Base-by-base conservation (phyloP, 2,888 invertebrate species). In the Dugesia japonica region DNA sequence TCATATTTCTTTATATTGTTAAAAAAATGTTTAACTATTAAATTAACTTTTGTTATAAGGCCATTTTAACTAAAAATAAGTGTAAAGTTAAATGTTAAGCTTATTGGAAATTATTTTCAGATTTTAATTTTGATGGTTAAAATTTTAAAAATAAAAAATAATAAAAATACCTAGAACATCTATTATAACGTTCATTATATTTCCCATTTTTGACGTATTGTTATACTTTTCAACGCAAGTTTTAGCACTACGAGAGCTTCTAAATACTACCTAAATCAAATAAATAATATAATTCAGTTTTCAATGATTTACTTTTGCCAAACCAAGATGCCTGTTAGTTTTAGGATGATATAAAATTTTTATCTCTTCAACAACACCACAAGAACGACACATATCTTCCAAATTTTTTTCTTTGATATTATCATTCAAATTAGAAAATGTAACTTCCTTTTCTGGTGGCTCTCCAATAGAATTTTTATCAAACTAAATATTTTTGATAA, bases 171-270 rank as follows among this genome's bases (percentile, higher is more conserved):
- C 56, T n/a, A 56, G 56, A 42, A 93, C 89, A 86, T 98, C 97
- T 77, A 92, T 88, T 84, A 92, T 91, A 71, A 94, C 95, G 81
- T 89, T 89, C 80, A 94, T 87, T 42, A 90, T 89, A 87, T 93
- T 92, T 76, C 97, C 97, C 97, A 97, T 97, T 9, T 97, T 93
- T 75, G 94, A 92, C 79, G 91, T 92, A 79, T 91, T 90, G 85
- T 95, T 90, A 81, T 94, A 89, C 85, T 92, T 92, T 80, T 92
- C 92, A 71, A 94, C 89, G 86, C 94, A 97, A 23, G 88, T 86
- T 82, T 89, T 89, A 0, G 95, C 91, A 81, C 89, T 88, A 84
- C 90, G 89, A 0, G 90, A 89, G 79, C 89, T 89, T 82, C 91
- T 90, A 85, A 94, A 97, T 4, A 94, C 89, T 42, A 93, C 89